phyloP scores from a whole-genome alignment of 2,797 vertebrate species.

The Antennarius maculatus region DNA sequence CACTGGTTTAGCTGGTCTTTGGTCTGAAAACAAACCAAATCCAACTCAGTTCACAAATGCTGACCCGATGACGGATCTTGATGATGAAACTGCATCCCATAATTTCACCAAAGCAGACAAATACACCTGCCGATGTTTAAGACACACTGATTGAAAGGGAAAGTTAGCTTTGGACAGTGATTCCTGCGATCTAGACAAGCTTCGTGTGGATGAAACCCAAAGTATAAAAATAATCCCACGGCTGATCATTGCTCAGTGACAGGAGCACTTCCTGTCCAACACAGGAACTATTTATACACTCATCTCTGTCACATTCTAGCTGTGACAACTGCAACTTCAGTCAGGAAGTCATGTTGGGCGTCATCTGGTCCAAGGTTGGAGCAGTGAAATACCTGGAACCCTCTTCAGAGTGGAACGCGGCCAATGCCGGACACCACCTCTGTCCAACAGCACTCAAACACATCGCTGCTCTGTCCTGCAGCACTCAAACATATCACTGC shows the following conservation, averaged over 20 bases:
- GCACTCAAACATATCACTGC: conserved; percentile 8
- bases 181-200: conserved; percentile 31
- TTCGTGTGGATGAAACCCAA: conserved; percentile 45
- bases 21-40: neutral
- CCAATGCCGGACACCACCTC: conserved; percentile 42
- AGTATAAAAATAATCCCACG: conserved; percentile 25
- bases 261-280: conserved; percentile 36
- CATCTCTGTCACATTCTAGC: conserved; percentile 1
- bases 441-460: conserved; percentile 25
- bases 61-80: too few species aligned
- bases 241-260: conserved; percentile 45
- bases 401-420: conserved; percentile 20
- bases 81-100: too few species aligned
- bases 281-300: conserved; percentile 39
- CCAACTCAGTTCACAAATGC: too few species aligned
- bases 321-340: neutral
- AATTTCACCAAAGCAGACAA: too few species aligned
- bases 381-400: conserved; percentile 21
- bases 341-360: too few species aligned
- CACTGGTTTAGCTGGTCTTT: neutral
- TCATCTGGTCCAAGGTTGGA: too few species aligned
- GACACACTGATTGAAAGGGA: too few species aligned
- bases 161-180: conserved; percentile 1
- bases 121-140: too few species aligned
- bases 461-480: too few species aligned